Evolutionary conservation across 2,113 vertebrate species (phyloP).

Genomic region (Aegithalos caudatus): DNA sequence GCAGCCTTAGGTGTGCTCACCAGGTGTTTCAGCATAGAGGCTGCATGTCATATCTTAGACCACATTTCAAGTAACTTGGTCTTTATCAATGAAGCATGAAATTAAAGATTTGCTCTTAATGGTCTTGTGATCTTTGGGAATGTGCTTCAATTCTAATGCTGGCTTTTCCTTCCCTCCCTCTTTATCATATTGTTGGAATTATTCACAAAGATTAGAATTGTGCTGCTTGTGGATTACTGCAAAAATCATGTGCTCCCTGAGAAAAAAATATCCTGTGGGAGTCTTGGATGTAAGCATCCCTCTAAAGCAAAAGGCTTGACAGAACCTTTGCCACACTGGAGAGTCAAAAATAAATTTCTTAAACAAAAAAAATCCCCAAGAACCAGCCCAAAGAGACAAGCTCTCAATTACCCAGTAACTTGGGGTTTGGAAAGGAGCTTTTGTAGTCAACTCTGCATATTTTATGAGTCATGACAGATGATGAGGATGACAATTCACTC

Average conservation of each 20-base stretch:
- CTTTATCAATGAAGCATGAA: conserved; percentile 8
- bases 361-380: neutral
- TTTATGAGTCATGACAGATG: neutral
- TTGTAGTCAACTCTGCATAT: neutral
- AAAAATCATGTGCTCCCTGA: neutral
- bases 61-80: neutral
- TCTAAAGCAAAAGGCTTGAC: neutral
- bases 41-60: fast-evolving
- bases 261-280: neutral
- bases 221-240: neutral
- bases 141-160: neutral
- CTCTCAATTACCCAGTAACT: neutral
- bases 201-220: neutral
- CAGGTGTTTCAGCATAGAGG: neutral
- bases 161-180: neutral
- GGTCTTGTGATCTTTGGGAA: conserved; percentile 12
- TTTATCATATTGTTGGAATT: neutral
- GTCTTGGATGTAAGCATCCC: neutral
- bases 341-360: neutral
- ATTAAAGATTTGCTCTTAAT: neutral
- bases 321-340: neutral
- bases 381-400: neutral
- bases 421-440: neutral
- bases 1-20: neutral
- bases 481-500: neutral